These are phyloP conservation scores for Nasonovia ribisnigri DNA, from an alignment of 2,888 invertebrate species.

Conservation along the genomic window DNA sequence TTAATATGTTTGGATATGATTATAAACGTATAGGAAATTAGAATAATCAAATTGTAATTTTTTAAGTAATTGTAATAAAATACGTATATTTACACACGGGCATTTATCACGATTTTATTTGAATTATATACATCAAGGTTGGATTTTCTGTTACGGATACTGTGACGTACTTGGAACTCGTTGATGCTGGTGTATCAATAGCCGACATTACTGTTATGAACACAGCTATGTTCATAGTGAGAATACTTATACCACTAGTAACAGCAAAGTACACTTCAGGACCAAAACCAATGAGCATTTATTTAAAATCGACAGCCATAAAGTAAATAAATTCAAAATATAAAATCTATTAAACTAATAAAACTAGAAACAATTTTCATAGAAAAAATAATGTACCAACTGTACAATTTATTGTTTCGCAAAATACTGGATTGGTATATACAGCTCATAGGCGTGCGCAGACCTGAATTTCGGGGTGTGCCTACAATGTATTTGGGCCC, in stretches of 20 bases:
- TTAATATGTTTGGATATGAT: neutral
- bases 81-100: neutral
- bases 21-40: neutral
- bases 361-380: neutral
- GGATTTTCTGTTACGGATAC: slow-evolving; percentile 70
- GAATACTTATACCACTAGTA: slow-evolving; percentile 90
- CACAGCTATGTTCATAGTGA: slow-evolving; percentile 83
- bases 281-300: slow-evolving; percentile 83
- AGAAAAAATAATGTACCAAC: neutral
- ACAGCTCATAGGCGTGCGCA: too few relatives aligned
- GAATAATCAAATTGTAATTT: neutral
- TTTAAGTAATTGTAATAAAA: neutral
- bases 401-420: neutral
- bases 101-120: neutral
- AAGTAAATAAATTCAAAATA: slow-evolving; percentile 40
- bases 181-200: slow-evolving; percentile 46
- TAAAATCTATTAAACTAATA: neutral
- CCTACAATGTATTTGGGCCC: too few relatives aligned
- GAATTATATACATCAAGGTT: slow-evolving; percentile 27
- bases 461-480: too few relatives aligned
- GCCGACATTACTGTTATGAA: slow-evolving; percentile 9
- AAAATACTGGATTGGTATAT: neutral
- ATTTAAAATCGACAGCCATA: neutral
- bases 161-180: slow-evolving; percentile 73
- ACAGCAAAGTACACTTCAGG: slow-evolving; percentile 88